Conservation (phyloP, 2,888 invertebrate species). For the Parnassius mnemosyne region DNA sequence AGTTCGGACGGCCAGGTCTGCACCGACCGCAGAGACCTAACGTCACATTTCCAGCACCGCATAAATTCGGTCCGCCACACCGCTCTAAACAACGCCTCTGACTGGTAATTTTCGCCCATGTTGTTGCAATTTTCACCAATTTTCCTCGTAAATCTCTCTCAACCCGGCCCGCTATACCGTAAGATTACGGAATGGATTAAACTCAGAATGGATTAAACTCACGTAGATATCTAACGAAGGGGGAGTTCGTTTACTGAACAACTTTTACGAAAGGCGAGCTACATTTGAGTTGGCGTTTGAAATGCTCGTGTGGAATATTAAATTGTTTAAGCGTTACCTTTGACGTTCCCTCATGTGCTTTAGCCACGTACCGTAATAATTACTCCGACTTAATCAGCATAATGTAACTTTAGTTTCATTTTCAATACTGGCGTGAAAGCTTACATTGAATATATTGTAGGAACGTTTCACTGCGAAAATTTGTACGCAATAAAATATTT, state of each 20-base stretch:
- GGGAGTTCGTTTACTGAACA: slow-evolving; percentile 71
- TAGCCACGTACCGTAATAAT: slow-evolving; percentile 66
- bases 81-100: slow-evolving; percentile 68
- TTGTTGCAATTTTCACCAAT: slow-evolving; percentile 78
- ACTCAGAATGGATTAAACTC: slow-evolving; percentile 74
- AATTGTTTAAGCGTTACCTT: slow-evolving; percentile 78
- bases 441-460: slow-evolving; percentile 36
- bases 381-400: slow-evolving; percentile 65
- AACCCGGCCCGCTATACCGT: slow-evolving; percentile 49
- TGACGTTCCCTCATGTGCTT: slow-evolving; percentile 58
- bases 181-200: slow-evolving; percentile 65
- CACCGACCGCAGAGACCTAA: slow-evolving; percentile 46
- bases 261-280: slow-evolving; percentile 74
- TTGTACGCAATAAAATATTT: slow-evolving; percentile 44
- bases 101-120: slow-evolving; percentile 75
- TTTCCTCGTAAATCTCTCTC: slow-evolving; percentile 67
- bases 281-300: slow-evolving; percentile 75
- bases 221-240: slow-evolving; percentile 80
- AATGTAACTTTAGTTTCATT: slow-evolving; percentile 53
- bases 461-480: slow-evolving; percentile 39
- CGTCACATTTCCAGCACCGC: slow-evolving; percentile 58
- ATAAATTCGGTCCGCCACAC: slow-evolving; percentile 54
- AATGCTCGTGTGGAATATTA: slow-evolving; percentile 78
- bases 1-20: slow-evolving; percentile 33
- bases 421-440: slow-evolving; percentile 37